Base-by-base conservation (phyloP, 2,113 vertebrate species). In the Pterocles gutturalis region DNA sequence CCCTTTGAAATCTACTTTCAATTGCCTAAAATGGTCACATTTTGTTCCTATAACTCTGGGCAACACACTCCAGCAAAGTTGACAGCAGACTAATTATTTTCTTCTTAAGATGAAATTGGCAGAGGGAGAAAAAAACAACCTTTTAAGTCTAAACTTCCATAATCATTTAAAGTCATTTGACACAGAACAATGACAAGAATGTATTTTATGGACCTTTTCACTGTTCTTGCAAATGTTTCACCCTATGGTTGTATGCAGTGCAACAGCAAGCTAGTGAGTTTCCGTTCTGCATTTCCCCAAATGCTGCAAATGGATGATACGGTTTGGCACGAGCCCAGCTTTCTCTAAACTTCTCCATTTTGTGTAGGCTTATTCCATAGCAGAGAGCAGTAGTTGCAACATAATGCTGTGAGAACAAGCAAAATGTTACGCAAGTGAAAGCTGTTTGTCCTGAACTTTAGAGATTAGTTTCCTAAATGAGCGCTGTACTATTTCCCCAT, bases 391-490 rank as follows among this genome's bases (percentile, higher is more conserved):
- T 71, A 92, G 89, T 97, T 97, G 96, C 96, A 97, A 97, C 93
- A 93, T 79, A 72, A 91, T 77, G 90, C 86, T 95, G 90, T 91
- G 97, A 83, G 96, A 72, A 94, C 91, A 93, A 90, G 96, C 64
- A 48, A 87, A 86, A 66, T 71, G 91, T 98, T 96, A 88, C 34
- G 93, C 97, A 97, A 96, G 96, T 75, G 93, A 96, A 89, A 89
- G 93, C 95, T 96, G 96, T 96, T 97, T 98, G 96, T 96, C 97
- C 97, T 97, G 96, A 97, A 92, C 93, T 94, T 94, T 77, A 60
- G 87, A 87, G 85, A 95, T 97, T 95, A 95, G 93, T 96, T 98
- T 98, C 97, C 98, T 98, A 97, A 97, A 96, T 79, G 89, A 96
- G 95, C 53, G 1, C 96, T 95, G 89, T 93, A 96, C 96, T 96